These are phyloP conservation scores for Crocidura indochinensis DNA, from an alignment of 2,797 vertebrate species.

Conservation along the genomic window DNA sequence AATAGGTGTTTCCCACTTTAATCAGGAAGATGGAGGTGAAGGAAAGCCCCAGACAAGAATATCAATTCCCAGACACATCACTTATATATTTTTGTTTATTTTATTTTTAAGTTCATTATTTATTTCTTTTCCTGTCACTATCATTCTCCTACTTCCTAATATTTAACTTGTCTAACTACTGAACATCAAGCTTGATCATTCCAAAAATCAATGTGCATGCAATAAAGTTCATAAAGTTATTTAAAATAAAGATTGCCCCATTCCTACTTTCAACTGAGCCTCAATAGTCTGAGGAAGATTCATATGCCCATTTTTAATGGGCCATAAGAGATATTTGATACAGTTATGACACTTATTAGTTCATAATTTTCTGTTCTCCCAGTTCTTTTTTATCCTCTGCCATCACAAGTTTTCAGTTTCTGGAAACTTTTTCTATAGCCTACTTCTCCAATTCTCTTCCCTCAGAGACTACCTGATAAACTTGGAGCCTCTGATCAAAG, in stretches of 20 bases:
- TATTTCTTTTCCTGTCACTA: background rate
- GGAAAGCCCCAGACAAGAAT: background rate
- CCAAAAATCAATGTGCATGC: background rate
- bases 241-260: background rate
- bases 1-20: background rate
- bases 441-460: background rate
- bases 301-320: background rate
- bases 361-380: background rate
- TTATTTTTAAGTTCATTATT: background rate
- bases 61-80: background rate
- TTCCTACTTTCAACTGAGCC: background rate
- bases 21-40: background rate
- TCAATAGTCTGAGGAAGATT: background rate
- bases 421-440: background rate
- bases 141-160: background rate
- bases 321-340: rapidly evolving
- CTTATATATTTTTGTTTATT: background rate
- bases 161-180: constrained; percentile 17
- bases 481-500: background rate
- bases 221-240: background rate
- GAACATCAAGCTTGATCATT: background rate
- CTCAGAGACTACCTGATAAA: background rate
- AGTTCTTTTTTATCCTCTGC: background rate
- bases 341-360: background rate
- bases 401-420: background rate